These are phyloP conservation scores for Sebastes kiyomatsui DNA, from an alignment of 2,797 vertebrate species.

Conservation along the genomic window DNA sequence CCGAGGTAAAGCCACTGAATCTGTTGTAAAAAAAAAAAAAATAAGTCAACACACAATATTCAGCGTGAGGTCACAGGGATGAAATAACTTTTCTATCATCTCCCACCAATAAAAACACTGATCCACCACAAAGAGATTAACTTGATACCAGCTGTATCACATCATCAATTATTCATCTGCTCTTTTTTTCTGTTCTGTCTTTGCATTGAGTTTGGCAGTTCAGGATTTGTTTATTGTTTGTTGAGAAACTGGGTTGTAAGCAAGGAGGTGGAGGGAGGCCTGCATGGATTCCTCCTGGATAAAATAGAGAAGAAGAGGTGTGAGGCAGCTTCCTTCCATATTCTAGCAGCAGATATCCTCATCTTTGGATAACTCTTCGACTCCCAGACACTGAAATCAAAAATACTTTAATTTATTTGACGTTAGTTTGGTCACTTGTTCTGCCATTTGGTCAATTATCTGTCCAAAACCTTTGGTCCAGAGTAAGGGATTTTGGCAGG, in stretches of 20 bases:
- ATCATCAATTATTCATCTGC: conserved; percentile 24
- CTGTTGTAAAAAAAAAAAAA: not conserved
- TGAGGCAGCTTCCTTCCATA: not conserved
- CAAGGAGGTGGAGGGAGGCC: not conserved
- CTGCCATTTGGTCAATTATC: not conserved
- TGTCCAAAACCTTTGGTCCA: not conserved
- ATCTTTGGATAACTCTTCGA: not conserved
- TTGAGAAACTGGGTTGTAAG: conserved; percentile 1
- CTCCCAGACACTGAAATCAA: not conserved
- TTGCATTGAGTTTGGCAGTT: conserved; percentile 7
- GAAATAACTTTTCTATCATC: not conserved
- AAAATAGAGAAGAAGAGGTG: not conserved
- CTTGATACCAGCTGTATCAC: conserved; percentile 17
- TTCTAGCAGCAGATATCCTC: not conserved
- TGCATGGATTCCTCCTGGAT: not conserved
- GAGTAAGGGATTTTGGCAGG: not conserved
- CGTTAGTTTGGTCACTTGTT: not conserved
- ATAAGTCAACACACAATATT: not conserved
- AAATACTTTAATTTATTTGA: not conserved
- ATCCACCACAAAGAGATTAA: conserved; percentile 21
- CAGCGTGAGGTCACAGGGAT: not conserved
- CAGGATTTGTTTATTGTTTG: not conserved
- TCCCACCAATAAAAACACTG: conserved; percentile 9
- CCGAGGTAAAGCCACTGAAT: conserved; percentile 3
- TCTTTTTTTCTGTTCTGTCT: not conserved